phyloP scores from a whole-genome alignment of 2,113 vertebrate species.

The Myotis lucifugus region DNA sequence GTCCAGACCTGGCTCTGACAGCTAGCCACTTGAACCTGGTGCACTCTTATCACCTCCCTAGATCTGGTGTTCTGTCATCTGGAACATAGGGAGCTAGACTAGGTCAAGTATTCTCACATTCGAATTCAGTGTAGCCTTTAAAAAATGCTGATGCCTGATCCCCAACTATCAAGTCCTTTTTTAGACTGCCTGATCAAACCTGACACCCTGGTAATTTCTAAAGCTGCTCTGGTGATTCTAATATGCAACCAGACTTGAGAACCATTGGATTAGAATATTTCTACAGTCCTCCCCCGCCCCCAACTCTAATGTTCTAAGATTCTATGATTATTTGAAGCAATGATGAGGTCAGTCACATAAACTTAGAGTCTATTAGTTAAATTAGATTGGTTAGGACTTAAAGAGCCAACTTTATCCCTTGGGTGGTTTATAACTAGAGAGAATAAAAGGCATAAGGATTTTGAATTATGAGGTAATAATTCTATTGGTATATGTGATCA shows the following conservation, averaged over 20 bases:
- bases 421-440: constrained; percentile 45
- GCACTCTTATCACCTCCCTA: not conserved
- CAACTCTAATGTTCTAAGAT: not conserved
- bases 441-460: constrained; percentile 46
- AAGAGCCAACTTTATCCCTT: constrained; percentile 5
- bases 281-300: not conserved
- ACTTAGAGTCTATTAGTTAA: constrained; percentile 25
- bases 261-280: not conserved
- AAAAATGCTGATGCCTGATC: not conserved
- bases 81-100: not conserved
- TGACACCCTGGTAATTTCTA: not conserved
- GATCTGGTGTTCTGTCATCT: not conserved
- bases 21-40: not conserved
- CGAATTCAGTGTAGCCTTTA: not conserved
- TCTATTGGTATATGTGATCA: constrained; percentile 24
- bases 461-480: constrained; percentile 41
- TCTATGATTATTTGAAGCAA: constrained; percentile 7
- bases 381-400: constrained; percentile 14
- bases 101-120: not conserved
- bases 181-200: not conserved
- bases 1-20: not conserved
- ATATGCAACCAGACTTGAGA: not conserved
- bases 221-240: not conserved
- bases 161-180: not conserved
- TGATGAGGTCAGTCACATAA: not conserved